Evolutionary conservation across 2,888 invertebrate species (phyloP), one percentile per base, ranked within the genome.

Genomic region (Sphinx pinastri): DNA sequence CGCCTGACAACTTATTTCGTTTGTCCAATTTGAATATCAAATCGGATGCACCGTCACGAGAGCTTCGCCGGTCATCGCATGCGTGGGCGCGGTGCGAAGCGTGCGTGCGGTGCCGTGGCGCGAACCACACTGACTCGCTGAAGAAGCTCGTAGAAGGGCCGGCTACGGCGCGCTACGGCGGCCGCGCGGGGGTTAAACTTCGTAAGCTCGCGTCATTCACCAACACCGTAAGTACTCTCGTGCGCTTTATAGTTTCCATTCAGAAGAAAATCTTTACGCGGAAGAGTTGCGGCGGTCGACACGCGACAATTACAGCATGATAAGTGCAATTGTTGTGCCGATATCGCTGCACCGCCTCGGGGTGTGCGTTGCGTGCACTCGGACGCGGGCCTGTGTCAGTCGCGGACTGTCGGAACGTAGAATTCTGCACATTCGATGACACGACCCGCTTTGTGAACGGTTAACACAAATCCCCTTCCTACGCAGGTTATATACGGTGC

Each of bases 201-300:
- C 76, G 81, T 86, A 92, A 92, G 92, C 91, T 92, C 88, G 79
- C 78, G 78, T 85, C 85, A 85, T 80, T 86, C 84, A 87, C 76
- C 45, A 54, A 31, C 25, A 38, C 55, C 57, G 47, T 49, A 19
- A 16, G 66, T 58, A 59, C 47, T 25, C 13, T 67, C 67, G 70
- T 19, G 57, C 47, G 45, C 47, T 60, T 63, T 63, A 75, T 74
- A 72, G 72, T 81, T 81, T 81, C 78, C 81, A 80, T 83, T 78
- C 74, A 75, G 75, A 73, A 79, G 78, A 80, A 81, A 81, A 81
- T 79, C 73, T 81, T 71, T 70, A 76, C 66, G 74, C 79, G 77
- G 79, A 82, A 63, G 63, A 63, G 49, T 49, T 19, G 68, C 71
- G 71, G 72, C 77, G 76, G 76, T 76, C 75, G 71, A 81, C 88